Evolutionary conservation across 2,888 invertebrate genomes (phyloP).

Genomic region (Drosophila robusta): DNA sequence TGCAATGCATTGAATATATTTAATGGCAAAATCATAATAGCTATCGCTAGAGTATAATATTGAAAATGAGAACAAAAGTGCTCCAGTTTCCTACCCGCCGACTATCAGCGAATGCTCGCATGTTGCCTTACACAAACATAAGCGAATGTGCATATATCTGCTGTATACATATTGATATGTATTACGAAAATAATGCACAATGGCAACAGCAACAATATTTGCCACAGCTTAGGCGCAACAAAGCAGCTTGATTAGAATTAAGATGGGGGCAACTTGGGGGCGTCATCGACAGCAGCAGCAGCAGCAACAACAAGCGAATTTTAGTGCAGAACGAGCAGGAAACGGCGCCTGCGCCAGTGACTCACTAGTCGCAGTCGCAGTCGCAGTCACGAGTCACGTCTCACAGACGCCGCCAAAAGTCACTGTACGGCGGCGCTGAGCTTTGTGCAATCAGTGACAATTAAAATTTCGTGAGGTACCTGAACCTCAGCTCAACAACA

Average conservation of each 20-base stretch:
- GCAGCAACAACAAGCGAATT: constrained; percentile 15
- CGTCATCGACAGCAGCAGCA: constrained; percentile 25
- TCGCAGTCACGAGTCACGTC: constrained; percentile 13
- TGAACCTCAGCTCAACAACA: constrained; percentile 6
- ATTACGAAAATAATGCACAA: constrained; percentile 5
- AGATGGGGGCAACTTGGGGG: constrained; percentile 21
- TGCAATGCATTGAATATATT: too few relatives aligned
- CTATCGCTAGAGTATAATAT: neutral
- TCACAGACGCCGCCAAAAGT: constrained; percentile 14
- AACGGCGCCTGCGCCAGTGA: constrained; percentile 31
- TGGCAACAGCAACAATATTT: constrained; percentile 10
- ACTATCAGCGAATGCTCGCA: constrained; percentile 31
- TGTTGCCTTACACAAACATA: neutral
- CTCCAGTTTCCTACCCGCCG: neutral
- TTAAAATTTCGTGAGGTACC: constrained; percentile 50
- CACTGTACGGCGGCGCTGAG: constrained; percentile 31
- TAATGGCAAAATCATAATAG: too few relatives aligned
- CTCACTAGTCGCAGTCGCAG: constrained; percentile 17
- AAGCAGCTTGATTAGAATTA: constrained; percentile 23
- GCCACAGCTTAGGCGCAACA: constrained; percentile 3
- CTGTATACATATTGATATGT: neutral
- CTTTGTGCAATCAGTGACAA: constrained; percentile 67
- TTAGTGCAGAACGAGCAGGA: constrained; percentile 27
- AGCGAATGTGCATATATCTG: neutral
- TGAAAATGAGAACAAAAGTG: constrained; percentile 31